Evolutionary conservation across 92 coral and sea anemone species (phyloP), one percentile per base, ranked within the genome.

Genomic region (Actinostola sp.): DNA sequence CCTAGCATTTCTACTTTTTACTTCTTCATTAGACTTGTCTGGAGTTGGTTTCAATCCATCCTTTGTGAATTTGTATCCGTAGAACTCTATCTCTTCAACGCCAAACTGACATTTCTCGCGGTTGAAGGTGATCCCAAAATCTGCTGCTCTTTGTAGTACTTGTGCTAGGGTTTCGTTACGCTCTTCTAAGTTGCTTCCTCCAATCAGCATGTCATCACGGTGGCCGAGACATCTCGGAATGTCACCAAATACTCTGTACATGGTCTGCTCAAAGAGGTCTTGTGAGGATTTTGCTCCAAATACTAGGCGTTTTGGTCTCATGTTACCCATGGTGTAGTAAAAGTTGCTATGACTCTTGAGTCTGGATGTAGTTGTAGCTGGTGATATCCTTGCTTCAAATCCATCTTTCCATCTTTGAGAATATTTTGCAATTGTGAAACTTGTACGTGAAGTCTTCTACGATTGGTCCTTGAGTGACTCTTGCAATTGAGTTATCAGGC

Each of bases 211-310:
- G 70, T 86, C 83, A 45, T 81, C 83, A 16, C 86, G 61, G 38
- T 86, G 86, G 39, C 80, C 75, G 44, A 74, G 75, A 51, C 86
- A 80, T 42, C 79, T 52, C 14, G 83, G 91, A 12, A 79, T 79
- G 62, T 84, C 78, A 36, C 76, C 87, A 63, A 80, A 85, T 66
- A 82, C 69, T 48, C 73, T 61, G 61, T 72, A 77, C 80, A 82
- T 77, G 12, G 88, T 81, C 72, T 87, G 81, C 63, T 87, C 85
- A 63, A 82, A 87, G 42, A 87, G 77, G 71, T 87, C 93, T 73
- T 88, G 91, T 14, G 82, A 83, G 45, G 93, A 66, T 46, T 78
- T 87, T 14, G 85, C 87, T 13, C 87, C 87, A 43, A 89, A 89
- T 31, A 83, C 71, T 52, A 83, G 68, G 6, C 86, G 75, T 53